A percentile compares a stretch with the other conserved stretches of the same genome.
phyloP scores from a whole-genome alignment of 2,113 vertebrate species.

The Cyprinodon brontotheroides region DNA sequence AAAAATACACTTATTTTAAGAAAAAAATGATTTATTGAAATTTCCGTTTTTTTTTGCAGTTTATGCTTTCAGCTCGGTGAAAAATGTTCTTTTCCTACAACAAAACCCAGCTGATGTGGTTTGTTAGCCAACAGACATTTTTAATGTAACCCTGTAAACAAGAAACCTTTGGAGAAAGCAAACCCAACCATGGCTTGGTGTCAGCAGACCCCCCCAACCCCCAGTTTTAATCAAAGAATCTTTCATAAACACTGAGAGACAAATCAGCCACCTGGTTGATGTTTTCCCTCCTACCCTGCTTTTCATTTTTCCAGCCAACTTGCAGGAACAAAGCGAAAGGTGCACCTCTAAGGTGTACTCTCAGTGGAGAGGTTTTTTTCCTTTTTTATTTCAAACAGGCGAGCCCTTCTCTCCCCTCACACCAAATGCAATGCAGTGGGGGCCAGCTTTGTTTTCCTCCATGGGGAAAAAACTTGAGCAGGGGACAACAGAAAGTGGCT shows the following conservation, averaged over 20 bases:
- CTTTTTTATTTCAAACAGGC: constrained; percentile 80
- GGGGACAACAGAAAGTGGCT: constrained; percentile 87
- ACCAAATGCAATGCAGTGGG: constrained; percentile 83
- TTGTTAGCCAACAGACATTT: constrained; percentile 52
- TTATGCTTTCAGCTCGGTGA: not conserved
- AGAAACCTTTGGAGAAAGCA: constrained; percentile 64
- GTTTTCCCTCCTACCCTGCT: constrained; percentile 86
- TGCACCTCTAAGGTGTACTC: constrained; percentile 91
- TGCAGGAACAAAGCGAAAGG: constrained; percentile 85
- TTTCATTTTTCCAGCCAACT: constrained; percentile 87
- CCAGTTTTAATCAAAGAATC: constrained; percentile 78
- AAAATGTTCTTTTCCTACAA: constrained; percentile 55
- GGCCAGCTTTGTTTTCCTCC: constrained; percentile 87
- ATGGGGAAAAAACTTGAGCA: constrained; percentile 88
- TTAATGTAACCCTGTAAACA: not conserved
- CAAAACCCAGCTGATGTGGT: constrained; percentile 44
- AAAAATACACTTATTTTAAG: too few species aligned
- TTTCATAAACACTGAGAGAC: constrained; percentile 84
- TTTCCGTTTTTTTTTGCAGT: too few species aligned
- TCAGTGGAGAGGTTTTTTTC: constrained; percentile 78
- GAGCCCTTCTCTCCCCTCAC: constrained; percentile 85
- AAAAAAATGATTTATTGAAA: too few species aligned
- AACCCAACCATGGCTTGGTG: constrained; percentile 77
- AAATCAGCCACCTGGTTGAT: constrained; percentile 85
- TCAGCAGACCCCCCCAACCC: constrained; percentile 68